These are phyloP conservation scores for Cyprinella venusta DNA, from an alignment of 2,797 vertebrate species.

Conservation along the genomic window DNA sequence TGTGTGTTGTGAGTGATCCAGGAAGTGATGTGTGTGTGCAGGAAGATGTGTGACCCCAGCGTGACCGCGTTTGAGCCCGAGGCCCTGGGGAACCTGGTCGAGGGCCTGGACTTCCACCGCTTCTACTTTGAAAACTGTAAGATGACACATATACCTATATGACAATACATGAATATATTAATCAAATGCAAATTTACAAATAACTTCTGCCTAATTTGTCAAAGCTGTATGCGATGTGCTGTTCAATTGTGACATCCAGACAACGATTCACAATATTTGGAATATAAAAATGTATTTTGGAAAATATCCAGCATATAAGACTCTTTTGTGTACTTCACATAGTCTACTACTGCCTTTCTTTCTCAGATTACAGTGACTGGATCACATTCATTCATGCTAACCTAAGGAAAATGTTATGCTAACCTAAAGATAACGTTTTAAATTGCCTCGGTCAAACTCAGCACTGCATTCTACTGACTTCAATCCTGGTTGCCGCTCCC, in stretches of 20 bases:
- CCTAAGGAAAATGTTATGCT: too few species aligned
- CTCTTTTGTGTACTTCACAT: background rate
- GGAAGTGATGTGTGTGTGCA: constrained; percentile 62
- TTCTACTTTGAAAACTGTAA: constrained; percentile 99
- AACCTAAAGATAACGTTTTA: too few species aligned
- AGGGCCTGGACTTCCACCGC: constrained; percentile 96
- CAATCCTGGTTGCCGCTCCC: too few species aligned
- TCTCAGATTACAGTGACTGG: background rate
- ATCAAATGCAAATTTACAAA: too few species aligned
- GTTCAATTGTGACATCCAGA: background rate
- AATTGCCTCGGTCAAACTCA: too few species aligned
- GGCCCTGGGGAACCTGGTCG: constrained; percentile 95
- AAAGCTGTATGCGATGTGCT: background rate
- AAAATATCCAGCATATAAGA: background rate
- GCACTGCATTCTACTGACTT: too few species aligned
- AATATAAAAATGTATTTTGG: background rate
- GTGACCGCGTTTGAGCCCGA: constrained; percentile 97
- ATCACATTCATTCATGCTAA: too few species aligned
- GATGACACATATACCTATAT: constrained; percentile 53
- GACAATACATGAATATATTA: too few species aligned
- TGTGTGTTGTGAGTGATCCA: background rate
- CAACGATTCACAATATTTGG: background rate
- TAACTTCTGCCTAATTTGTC: too few species aligned
- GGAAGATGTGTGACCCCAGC: constrained; percentile 98
- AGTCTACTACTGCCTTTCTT: background rate